Conservation (phyloP, 1,140 invertebrate genomes). For the Trichonephila clavata region DNA sequence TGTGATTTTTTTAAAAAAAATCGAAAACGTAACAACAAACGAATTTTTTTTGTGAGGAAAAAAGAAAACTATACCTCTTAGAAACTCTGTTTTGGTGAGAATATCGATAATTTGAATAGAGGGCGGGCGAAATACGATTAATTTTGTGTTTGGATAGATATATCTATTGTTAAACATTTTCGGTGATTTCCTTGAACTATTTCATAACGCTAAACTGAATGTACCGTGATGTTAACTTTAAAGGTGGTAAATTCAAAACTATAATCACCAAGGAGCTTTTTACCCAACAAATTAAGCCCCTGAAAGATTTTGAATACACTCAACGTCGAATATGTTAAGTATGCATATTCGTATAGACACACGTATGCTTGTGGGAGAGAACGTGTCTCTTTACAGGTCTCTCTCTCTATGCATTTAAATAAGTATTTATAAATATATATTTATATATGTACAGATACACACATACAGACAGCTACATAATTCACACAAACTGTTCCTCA, state of each 20-base stretch:
- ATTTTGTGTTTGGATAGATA: too few species aligned
- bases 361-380: not conserved
- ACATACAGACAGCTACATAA: conserved; percentile 64
- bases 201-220: not conserved
- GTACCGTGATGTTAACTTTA: not conserved
- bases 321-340: conserved; percentile 15
- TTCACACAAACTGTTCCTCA: not conserved
- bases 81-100: too few species aligned
- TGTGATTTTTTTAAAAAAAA: too few species aligned
- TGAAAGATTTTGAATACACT: conserved; percentile 5
- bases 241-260: not conserved
- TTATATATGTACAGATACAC: conserved; percentile 46
- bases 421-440: conserved; percentile 52
- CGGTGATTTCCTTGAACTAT: not conserved
- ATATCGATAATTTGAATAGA: too few species aligned
- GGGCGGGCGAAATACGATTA: too few species aligned
- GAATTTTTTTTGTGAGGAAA: too few species aligned
- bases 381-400: conserved; percentile 7
- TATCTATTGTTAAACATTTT: not conserved
- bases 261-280: conserved; percentile 9
- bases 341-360: conserved; percentile 21
- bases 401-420: conserved; percentile 22
- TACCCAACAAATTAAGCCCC: conserved; percentile 70
- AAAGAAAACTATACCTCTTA: too few species aligned
- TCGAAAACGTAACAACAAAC: too few species aligned